phyloP scores from a whole-genome alignment of 2,888 invertebrate genomes.

The Listrodromus nycthemerus region DNA sequence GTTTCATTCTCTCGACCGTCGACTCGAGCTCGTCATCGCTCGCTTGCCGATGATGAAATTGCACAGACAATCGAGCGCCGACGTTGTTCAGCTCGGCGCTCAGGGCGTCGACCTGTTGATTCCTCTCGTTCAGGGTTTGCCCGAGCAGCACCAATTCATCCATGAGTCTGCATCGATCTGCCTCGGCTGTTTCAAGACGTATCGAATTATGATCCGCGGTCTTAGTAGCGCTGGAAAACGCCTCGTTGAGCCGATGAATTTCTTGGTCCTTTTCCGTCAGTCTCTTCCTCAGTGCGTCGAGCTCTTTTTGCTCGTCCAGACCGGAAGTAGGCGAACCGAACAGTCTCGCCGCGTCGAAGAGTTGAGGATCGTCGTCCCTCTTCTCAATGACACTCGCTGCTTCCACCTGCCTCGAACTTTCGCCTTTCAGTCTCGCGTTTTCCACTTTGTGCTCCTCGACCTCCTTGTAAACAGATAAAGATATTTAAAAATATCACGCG shows the following conservation, averaged over 20 bases:
- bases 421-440: slow-evolving; percentile 24
- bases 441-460: slow-evolving; percentile 70
- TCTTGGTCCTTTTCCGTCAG: slow-evolving; percentile 57
- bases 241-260: slow-evolving; percentile 47
- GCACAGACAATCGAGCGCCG: slow-evolving; percentile 50
- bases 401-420: slow-evolving; percentile 6
- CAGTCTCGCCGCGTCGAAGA: slow-evolving; percentile 78
- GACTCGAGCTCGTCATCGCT: slow-evolving; percentile 59
- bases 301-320: slow-evolving; percentile 55
- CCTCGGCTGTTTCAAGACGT: slow-evolving; percentile 52
- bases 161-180: slow-evolving; percentile 50
- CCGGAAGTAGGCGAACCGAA: slow-evolving; percentile 71
- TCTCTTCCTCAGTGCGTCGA: slow-evolving; percentile 44
- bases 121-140: slow-evolving; percentile 60
- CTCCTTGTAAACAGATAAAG: too few relatives aligned
- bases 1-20: slow-evolving; percentile 71
- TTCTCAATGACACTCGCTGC: slow-evolving; percentile 39
- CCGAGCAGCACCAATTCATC: slow-evolving; percentile 63
- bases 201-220: slow-evolving; percentile 46
- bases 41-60: slow-evolving; percentile 41
- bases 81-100: slow-evolving; percentile 67
- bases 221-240: slow-evolving; percentile 61
- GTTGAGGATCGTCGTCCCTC: slow-evolving; percentile 68
- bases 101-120: slow-evolving; percentile 66
- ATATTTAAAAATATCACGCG: too few relatives aligned